Evolutionary conservation across 2,113 vertebrate species (phyloP), one percentile per base, ranked within the genome.

Genomic region (Fukomys damarensis): DNA sequence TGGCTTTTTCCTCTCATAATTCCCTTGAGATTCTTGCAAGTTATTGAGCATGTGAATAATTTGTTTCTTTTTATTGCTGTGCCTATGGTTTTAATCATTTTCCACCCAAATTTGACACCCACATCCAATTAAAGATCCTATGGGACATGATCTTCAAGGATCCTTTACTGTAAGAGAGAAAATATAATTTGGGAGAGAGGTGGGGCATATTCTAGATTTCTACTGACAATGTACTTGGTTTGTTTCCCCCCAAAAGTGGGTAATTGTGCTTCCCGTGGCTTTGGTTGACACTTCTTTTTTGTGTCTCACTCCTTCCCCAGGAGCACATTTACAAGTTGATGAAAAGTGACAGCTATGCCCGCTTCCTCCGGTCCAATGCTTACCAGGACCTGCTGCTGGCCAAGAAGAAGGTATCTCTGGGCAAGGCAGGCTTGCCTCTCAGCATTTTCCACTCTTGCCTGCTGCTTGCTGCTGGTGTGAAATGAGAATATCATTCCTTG

Each of bases 291-390:
- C 95, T 94, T 97, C 97, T 97, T 68, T 92, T 72, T 79, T 32
- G 22, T 82, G 54, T 96, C 86, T 89, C 96, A 97, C 93, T 85
- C 96, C 95, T 94, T 74, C 0, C 0, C 59, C 98, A 99, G 99
- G 99, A 99, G 97, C 99, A 99, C 98, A 99, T 99, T 98, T 99
- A 99, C 98, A 99, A 99, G 98, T 98, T 99, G 98, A 99, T 99
- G 99, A 99, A 99, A 98, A 99, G 99, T 98, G 99, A 99, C 99
- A 99, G 99, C 98, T 99, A 99, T 26, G 99, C 99, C 61, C 99
- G 99, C 97, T 99, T 99, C 98, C 99, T 99, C 97, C 99, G 99
- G 96, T 99, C 99, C 2, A 99, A 98, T 58, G 99, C 99, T 97
- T 99, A 99, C 98, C 99, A 99, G 98, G 99, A 99, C 98, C 98